Conservation (phyloP, 2,113 vertebrate species). For the Perca flavescens region DNA sequence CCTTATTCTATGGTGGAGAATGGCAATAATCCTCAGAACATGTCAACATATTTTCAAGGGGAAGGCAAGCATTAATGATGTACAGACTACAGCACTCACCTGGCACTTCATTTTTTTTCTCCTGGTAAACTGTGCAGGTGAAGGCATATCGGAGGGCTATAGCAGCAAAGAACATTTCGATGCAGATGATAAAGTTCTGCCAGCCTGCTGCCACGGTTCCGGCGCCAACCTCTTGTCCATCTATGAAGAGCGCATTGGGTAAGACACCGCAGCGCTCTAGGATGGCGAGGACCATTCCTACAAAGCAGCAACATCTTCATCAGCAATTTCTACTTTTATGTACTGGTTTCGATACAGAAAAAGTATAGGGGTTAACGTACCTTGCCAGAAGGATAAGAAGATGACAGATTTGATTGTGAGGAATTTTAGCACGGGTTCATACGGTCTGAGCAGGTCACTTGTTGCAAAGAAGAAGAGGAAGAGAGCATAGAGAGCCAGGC, state of each 20-base stretch:
- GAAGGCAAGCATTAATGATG: constrained; percentile 10
- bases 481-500: constrained; percentile 93
- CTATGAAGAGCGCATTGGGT: constrained; percentile 89
- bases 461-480: constrained; percentile 97
- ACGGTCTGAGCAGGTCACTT: constrained; percentile 92
- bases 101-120: constrained; percentile 89
- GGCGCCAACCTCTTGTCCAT: constrained; percentile 89
- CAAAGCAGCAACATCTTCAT: not conserved
- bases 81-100: constrained; percentile 77
- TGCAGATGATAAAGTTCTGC: constrained; percentile 97
- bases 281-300: constrained; percentile 93
- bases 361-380: constrained; percentile 64
- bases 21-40: constrained; percentile 44
- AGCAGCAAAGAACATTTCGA: constrained; percentile 95
- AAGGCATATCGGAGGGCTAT: constrained; percentile 93
- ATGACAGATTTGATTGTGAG: constrained; percentile 97
- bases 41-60: constrained; percentile 25
- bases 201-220: constrained; percentile 95
- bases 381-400: constrained; percentile 99
- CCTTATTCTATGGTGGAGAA: constrained; percentile 10
- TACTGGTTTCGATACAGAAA: not conserved
- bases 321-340: not conserved
- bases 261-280: constrained; percentile 93
- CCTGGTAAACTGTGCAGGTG: constrained; percentile 90
- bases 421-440: constrained; percentile 94